Evolutionary conservation across 2,113 vertebrate species (phyloP).

Genomic region (Anolis sagrei): DNA sequence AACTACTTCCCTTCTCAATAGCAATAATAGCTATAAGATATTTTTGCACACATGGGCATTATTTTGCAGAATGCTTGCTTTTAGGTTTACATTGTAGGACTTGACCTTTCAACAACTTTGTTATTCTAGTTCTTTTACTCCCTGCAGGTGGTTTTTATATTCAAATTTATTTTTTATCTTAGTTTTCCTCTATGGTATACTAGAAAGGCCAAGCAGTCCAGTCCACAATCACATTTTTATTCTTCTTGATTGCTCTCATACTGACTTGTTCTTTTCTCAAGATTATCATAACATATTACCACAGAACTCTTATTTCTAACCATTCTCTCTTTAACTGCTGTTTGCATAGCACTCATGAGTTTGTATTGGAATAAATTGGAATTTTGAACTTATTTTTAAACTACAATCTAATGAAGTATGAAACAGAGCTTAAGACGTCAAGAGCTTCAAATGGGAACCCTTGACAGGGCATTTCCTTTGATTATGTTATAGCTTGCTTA

Average conservation of each 20-base stretch:
- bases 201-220: slow-evolving; percentile 41
- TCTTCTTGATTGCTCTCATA: not conserved
- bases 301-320: not conserved
- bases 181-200: slow-evolving; percentile 1
- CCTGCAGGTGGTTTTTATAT: slow-evolving; percentile 11
- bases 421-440: not conserved
- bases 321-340: not conserved
- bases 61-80: not conserved
- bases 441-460: not conserved
- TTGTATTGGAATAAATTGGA: slow-evolving; percentile 2
- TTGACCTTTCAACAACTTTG: slow-evolving; percentile 50
- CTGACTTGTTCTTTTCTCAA: not conserved
- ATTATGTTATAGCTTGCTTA: no score
- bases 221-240: slow-evolving; percentile 51
- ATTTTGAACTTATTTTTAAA: not conserved
- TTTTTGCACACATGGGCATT: not conserved
- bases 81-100: not conserved
- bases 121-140: slow-evolving; percentile 39
- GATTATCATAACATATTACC: not conserved
- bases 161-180: slow-evolving; percentile 30
- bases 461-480: no score
- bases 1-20: slow-evolving; percentile 22
- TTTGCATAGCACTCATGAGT: not conserved
- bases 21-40: not conserved
- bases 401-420: not conserved